Evolutionary conservation across 2,113 vertebrate genomes (phyloP), one percentile per base, ranked within the genome.

Genomic region (Typhlomys cinereus): DNA sequence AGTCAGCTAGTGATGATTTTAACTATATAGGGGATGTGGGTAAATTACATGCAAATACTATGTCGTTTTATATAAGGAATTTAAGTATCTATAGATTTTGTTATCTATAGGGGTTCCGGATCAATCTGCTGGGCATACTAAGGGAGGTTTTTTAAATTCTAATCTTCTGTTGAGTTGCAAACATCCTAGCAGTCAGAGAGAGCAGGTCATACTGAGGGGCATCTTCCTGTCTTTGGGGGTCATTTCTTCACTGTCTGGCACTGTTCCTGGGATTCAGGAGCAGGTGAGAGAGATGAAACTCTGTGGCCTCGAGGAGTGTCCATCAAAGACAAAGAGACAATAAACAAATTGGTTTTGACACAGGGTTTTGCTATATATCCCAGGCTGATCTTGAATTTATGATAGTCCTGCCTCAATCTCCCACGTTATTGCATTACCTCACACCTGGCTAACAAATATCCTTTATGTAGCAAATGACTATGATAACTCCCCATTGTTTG

Each of bases 1-100:
- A 86, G n/a, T 71, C 54, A 86, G 78, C 34, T 70, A 71, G 34
- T 50, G 74, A 92, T 86, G 74, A 86, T 52, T 86, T 71, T 59
- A 86, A 62, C 5, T 52, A 52, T 61, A 62, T 41, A 20, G 21
- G n/a, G 15, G 64, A 41, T 61, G 8, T 79, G 64, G 34, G 50
- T 70, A 78, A 41, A 13, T 46, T 69, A 46, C n/a, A 31, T 69
- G 62, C 25, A 78, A 36, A 91, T 69, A 85, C 7, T 44, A 31
- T 85, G 71, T 1, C 62, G 76, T 36, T 76, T 57, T 91, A 29
- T 59, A 78, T 71, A 79, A 70, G 54, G 44, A 27, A 69, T 21
- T 92, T 79, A 83, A 39, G 7, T 27, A 62, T 79, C n/a, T n/a
- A 46, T 79, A n/a, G 62, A 70, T 79, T 79, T 70, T 31, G 39